phyloP scores from a whole-genome alignment of 2,888 invertebrate species.

The Phorcus lineatus region DNA sequence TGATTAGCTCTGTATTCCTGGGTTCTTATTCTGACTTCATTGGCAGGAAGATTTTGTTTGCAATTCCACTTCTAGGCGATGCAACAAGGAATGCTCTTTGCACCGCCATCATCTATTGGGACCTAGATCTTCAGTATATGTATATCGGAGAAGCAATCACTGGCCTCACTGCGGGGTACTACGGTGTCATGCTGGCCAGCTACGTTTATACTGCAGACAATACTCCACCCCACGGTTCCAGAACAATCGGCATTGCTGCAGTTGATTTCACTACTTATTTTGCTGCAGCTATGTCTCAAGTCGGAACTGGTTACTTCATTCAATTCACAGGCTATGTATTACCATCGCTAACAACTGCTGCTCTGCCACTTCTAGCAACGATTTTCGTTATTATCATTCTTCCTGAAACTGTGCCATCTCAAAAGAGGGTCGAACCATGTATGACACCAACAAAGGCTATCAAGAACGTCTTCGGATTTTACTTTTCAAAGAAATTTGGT shows the following conservation, averaged over 20 bases:
- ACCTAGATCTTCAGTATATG: slow-evolving; percentile 36
- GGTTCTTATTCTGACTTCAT: slow-evolving; percentile 42
- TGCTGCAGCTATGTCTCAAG: slow-evolving; percentile 21
- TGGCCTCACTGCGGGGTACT: slow-evolving; percentile 40
- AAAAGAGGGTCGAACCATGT: neutral
- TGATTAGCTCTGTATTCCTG: slow-evolving; percentile 29
- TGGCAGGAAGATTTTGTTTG: slow-evolving; percentile 38
- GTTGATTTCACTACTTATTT: slow-evolving; percentile 30
- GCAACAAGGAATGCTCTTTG: slow-evolving; percentile 11
- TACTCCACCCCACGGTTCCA: slow-evolving; percentile 32
- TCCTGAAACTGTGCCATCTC: neutral
- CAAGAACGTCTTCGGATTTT: neutral
- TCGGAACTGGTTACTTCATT: neutral
- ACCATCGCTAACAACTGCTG: neutral
- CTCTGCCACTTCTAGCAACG: neutral
- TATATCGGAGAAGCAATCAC: slow-evolving; percentile 38
- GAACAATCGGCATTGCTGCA: slow-evolving; percentile 37
- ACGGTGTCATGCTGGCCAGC: slow-evolving; percentile 36
- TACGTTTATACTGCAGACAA: slow-evolving; percentile 44
- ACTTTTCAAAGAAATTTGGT: neutral
- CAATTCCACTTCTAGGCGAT: slow-evolving; percentile 19
- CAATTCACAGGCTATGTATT: neutral
- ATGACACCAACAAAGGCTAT: neutral
- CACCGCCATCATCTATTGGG: slow-evolving; percentile 38
- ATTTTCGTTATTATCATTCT: neutral